phyloP scores from a whole-genome alignment of 1,140 invertebrate species.

The Drosophila arizonae region DNA sequence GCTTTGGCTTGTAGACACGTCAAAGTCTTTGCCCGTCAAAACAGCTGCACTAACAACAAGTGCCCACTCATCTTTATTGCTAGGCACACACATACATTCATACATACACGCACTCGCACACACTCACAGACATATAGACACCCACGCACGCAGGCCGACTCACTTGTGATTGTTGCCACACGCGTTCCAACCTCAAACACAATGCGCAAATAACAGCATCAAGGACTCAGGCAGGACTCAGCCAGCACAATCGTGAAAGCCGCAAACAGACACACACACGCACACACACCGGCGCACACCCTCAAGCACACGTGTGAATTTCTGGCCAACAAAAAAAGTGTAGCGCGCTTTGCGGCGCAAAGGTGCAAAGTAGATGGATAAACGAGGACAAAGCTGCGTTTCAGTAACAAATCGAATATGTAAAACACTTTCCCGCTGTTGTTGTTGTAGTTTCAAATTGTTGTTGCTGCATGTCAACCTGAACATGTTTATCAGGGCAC shows the following conservation, averaged over 20 bases:
- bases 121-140: conserved; percentile 25
- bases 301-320: conserved; percentile 13
- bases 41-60: conserved; percentile 59
- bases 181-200: conserved; percentile 42
- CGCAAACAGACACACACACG: conserved; percentile 25
- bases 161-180: conserved; percentile 70
- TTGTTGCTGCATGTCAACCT: conserved; percentile 16
- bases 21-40: conserved; percentile 35
- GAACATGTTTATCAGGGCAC: conserved; percentile 38
- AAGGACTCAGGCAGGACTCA: conserved; percentile 27
- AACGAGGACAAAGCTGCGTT: conserved; percentile 60
- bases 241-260: conserved; percentile 58
- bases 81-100: conserved; percentile 32
- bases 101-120: conserved; percentile 12
- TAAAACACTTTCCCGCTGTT: conserved; percentile 7
- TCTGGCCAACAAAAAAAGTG: conserved; percentile 23
- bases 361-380: conserved; percentile 68
- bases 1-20: conserved; percentile 45
- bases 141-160: conserved; percentile 44
- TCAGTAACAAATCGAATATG: conserved; percentile 41
- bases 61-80: conserved; percentile 71
- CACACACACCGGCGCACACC: conserved; percentile 5
- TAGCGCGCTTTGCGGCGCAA: conserved; percentile 35
- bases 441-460: neutral
- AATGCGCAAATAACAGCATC: conserved; percentile 41